Evolutionary conservation across 1,140 invertebrate genomes (phyloP), one percentile per base, ranked within the genome.

Genomic region (Drosophila bifasciata): DNA sequence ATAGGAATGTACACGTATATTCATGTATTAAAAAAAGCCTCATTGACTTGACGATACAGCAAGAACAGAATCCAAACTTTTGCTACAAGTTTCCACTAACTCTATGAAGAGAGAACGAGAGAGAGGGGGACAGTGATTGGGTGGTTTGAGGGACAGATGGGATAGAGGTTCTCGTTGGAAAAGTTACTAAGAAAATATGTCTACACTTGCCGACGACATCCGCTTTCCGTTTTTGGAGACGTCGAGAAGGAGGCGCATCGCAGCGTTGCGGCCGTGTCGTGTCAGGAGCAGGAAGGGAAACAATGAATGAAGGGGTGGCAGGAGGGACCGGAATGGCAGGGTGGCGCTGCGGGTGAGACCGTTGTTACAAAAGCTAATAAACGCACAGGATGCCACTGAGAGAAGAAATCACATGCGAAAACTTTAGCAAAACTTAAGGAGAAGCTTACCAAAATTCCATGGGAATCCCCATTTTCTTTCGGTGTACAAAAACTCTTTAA

Each of bases 141-240:
- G 32, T 36, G 32, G 32, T 5, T 36, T 36, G 32, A 1, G 32
- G 11, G 32, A 5, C 1, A 36, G 11, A 9, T 32, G 28, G 11
- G 11, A 36, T 25, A 25, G 23, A 7, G 23, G 5, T 36, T 11
- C 32, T 36, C 3, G 32, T 13, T 36, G 32, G 45, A 61, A 79
- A 85, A 79, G 61, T 79, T 72, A 52, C 81, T 58, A 85, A 76
- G 76, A 80, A 86, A 85, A 80, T 85, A 84, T 81, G 78, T 84
- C 74, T 77, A 77, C 74, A 77, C 74, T 77, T 79, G 75, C 79
- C 79, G 63, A 83, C 79, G 60, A 83, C 75, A 83, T 83, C 79
- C 79, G 79, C 52, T 78, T 83, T 83, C 75, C 75, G 79, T 49
- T 71, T 67, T 69, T 46, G 49, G 72, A 52, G 67, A 57, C 39